Percentiles rank a stretch among this genome's conserved stretches.
phyloP scores from a whole-genome alignment of 2,113 vertebrate species.

The Pomatostomus ruficeps region DNA sequence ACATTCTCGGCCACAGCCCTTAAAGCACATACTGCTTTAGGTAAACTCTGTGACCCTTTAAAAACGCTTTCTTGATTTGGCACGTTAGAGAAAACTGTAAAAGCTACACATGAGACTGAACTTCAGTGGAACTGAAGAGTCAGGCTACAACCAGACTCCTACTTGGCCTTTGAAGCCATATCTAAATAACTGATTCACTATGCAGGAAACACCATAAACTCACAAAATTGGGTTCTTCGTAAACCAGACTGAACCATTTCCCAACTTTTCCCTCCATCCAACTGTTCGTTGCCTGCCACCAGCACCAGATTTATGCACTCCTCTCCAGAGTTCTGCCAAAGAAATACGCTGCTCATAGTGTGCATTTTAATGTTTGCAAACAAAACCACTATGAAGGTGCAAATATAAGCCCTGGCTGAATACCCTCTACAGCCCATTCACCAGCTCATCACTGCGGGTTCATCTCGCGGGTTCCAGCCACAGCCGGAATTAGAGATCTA shows the following conservation, averaged over 20 bases:
- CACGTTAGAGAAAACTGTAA: accelerated
- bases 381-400: not conserved
- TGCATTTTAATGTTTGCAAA: not conserved
- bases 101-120: not conserved
- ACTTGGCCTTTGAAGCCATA: not conserved
- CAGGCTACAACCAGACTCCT: not conserved
- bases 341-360: accelerated
- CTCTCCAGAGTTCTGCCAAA: not conserved
- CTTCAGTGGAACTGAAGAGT: not conserved
- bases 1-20: not conserved
- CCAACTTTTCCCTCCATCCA: not conserved
- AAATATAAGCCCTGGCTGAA: not conserved
- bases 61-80: not conserved
- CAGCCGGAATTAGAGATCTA: not conserved
- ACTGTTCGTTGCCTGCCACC: accelerated
- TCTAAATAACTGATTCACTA: accelerated
- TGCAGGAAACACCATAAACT: not conserved
- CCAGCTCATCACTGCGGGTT: not conserved
- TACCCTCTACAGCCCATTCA: not conserved
- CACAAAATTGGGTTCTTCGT: not conserved
- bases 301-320: not conserved
- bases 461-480: not conserved
- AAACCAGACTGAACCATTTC: not conserved
- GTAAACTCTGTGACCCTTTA: not conserved
- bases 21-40: not conserved